Conservation (phyloP, 2,888 invertebrate species). For the Agonum fuliginosum region DNA sequence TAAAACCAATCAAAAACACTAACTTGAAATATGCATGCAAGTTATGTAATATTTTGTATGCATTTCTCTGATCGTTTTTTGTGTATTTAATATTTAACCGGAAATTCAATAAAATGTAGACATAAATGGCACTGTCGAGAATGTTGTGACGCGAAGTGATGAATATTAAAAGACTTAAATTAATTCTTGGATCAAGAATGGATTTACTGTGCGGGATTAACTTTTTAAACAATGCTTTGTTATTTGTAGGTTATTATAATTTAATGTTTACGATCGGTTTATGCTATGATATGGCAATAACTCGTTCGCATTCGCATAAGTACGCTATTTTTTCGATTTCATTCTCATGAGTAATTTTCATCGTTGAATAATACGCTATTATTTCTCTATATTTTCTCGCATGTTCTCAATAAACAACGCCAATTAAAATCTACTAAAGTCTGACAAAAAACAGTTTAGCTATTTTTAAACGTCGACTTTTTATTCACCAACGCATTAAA, state of each 20-base stretch:
- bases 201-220: no score
- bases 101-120: constrained; percentile 50
- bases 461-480: neutral
- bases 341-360: no score
- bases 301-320: no score
- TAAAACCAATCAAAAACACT: no score
- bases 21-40: neutral
- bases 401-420: neutral
- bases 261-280: no score
- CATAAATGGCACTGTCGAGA: constrained; percentile 44
- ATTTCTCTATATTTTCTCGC: no score
- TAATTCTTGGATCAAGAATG: neutral
- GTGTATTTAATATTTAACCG: constrained; percentile 14
- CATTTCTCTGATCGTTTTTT: constrained; percentile 3
- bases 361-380: no score
- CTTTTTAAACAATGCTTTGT: no score
- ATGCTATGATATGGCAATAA: no score
- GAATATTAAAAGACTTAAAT: neutral
- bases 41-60: constrained; percentile 4
- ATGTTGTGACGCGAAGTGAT: neutral
- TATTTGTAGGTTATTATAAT: no score
- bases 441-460: neutral
- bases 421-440: neutral
- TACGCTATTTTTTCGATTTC: no score
- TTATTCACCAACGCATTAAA: neutral